Base-by-base conservation (phyloP, 1,140 invertebrate genomes). In the Pachyrhynchus sulphureomaculatus region DNA sequence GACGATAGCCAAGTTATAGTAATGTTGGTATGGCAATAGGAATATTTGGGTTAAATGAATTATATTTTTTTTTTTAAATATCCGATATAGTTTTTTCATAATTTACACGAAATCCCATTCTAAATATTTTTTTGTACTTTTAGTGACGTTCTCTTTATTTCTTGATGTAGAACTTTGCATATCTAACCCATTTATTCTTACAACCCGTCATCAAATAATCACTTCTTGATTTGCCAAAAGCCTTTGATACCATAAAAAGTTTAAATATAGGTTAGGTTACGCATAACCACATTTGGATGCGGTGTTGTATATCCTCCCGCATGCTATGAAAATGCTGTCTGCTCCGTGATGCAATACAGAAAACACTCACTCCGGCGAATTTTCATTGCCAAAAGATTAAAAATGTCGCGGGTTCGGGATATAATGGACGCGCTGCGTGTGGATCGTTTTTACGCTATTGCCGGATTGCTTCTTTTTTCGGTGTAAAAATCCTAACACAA, bases 241-340 rank as follows among this genome's bases (percentile, higher is more conserved):
- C 51, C 29, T 42, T 26, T 24, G 36, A 54, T 13, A 54, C 23
- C 10, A 23, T 34, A 20, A 20, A 9, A 15, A 1, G 18, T 1
- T 9, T n/a, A 44, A 56, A 33, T 45, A 44, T 21, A 36, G 42
- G 23, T 15, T 48, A 15, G 10, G 21, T 58, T 58, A 48, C 55
- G 55, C 55, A 48, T 56, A 48, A 17, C 60, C 60, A 45, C 52
- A 55, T 62, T 62, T 62, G 60, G 60, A 6, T 42, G 52, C 26
- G 52, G 60, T 55, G 47, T 62, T 62, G 49, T 55, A 34, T 62
- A 29, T 62, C 60, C 60, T 60, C 57, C 48, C 41, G 23, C 60
- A 18, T 52, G 18, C 5, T 29, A 10, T 6, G 26, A 29, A 10
- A 29, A 13, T 15, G 23, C n/a, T n/a, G n/a, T n/a, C n/a, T n/a